Conservation (phyloP, 2,888 invertebrate genomes). For the Apamea epomidion region DNA sequence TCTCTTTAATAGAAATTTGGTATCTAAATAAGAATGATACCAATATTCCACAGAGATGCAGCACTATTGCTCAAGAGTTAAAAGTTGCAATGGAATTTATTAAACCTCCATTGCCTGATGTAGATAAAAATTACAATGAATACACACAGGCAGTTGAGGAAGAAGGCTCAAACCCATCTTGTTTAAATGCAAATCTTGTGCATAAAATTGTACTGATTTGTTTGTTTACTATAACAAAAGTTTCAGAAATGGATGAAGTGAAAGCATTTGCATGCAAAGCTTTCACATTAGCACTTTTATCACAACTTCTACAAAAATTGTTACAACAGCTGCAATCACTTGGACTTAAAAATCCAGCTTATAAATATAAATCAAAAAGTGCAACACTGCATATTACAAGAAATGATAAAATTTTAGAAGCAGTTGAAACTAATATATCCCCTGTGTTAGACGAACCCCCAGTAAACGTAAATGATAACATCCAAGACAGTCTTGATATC, state of each 20-base stretch:
- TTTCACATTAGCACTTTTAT: constrained; percentile 95
- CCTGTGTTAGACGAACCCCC: constrained; percentile 41
- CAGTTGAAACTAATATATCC: constrained; percentile 42
- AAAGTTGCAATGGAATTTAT: constrained; percentile 92
- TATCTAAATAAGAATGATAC: constrained; percentile 91
- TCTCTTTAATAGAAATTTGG: constrained; percentile 91
- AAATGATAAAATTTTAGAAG: constrained; percentile 58
- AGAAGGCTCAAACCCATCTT: constrained; percentile 89
- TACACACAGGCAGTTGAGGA: constrained; percentile 87
- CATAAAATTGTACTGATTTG: constrained; percentile 96
- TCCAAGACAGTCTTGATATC: constrained; percentile 56
- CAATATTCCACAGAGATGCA: constrained; percentile 92
- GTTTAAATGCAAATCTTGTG: constrained; percentile 92
- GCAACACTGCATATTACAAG: constrained; percentile 60
- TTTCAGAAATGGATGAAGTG: constrained; percentile 93
- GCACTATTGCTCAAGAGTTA: constrained; percentile 93
- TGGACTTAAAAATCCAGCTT: constrained; percentile 87
- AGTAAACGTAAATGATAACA: constrained; percentile 66
- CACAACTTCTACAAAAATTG: constrained; percentile 92
- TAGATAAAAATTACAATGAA: constrained; percentile 88
- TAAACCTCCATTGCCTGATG: constrained; percentile 87
- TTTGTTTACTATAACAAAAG: constrained; percentile 94
- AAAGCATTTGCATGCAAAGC: constrained; percentile 96
- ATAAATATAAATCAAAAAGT: constrained; percentile 77
- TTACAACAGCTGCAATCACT: constrained; percentile 83